phyloP scores from a whole-genome alignment of 1,140 invertebrate genomes.

The Neoseiulus cucumeris region DNA sequence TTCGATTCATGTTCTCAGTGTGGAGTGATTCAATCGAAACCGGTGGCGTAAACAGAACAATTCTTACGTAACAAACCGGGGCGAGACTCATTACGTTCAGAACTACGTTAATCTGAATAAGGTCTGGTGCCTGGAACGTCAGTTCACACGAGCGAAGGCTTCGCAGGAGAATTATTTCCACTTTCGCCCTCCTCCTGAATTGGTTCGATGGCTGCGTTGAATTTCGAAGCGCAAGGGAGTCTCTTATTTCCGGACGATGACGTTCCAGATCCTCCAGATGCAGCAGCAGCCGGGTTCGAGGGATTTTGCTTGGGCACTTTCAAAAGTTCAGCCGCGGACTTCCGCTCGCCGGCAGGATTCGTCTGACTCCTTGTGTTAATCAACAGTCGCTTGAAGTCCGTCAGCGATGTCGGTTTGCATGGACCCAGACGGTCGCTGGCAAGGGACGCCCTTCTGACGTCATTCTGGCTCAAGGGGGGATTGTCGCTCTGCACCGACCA shows the following conservation, averaged over 20 bases:
- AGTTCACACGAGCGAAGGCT: neutral
- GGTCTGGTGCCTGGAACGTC: too few relatives aligned
- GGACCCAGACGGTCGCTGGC: constrained; percentile 30
- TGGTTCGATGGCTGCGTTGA: constrained; percentile 1
- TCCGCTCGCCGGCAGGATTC: constrained; percentile 34
- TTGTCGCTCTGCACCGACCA: constrained; percentile 10
- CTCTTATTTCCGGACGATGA: neutral
- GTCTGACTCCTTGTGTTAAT: constrained; percentile 39
- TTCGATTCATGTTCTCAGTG: too few relatives aligned
- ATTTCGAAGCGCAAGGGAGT: neutral
- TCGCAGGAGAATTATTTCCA: neutral
- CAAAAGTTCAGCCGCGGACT: constrained; percentile 60
- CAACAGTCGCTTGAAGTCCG: constrained; percentile 57
- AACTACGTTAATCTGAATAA: too few relatives aligned
- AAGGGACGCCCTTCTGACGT: constrained; percentile 35
- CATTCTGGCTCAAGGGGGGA: constrained; percentile 22
- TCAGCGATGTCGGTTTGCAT: constrained; percentile 25
- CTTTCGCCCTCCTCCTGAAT: neutral
- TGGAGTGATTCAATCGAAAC: too few relatives aligned
- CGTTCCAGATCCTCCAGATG: neutral
- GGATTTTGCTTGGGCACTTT: constrained; percentile 36
- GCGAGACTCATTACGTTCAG: too few relatives aligned
- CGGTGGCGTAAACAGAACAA: too few relatives aligned
- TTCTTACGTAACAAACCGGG: too few relatives aligned
- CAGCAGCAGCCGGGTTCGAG: neutral